Evolutionary conservation across 1,140 invertebrate species (phyloP).

Genomic region (Samia ricini): DNA sequence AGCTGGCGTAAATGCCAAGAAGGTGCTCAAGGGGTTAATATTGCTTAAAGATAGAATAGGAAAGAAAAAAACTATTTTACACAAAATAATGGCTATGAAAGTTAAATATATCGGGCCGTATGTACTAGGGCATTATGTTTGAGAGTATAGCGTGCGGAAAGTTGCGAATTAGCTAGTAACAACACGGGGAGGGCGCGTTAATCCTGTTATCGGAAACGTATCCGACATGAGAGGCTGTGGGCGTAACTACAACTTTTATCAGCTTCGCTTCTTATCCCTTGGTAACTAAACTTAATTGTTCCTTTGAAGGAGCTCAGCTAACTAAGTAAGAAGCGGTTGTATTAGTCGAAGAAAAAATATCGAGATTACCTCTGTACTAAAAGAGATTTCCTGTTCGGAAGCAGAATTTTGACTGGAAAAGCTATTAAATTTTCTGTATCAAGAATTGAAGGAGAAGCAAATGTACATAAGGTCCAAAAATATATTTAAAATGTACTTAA

Average conservation of each 20-base stretch:
- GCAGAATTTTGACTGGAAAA: too few species aligned
- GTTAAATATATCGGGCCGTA: slow-evolving; percentile 27
- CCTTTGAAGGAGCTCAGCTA: not conserved
- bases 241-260: slow-evolving; percentile 44
- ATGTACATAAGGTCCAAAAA: too few species aligned
- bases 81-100: slow-evolving; percentile 1
- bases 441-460: too few species aligned
- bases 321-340: not conserved
- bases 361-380: not conserved
- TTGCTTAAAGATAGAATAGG: too few species aligned
- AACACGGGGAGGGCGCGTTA: slow-evolving; percentile 54
- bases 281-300: slow-evolving; percentile 24
- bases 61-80: not conserved
- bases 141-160: slow-evolving; percentile 45
- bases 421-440: not conserved
- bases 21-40: too few species aligned
- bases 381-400: not conserved
- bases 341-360: not conserved
- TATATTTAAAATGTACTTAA: too few species aligned
- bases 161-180: slow-evolving; percentile 63
- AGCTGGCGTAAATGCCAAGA: too few species aligned
- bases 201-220: slow-evolving; percentile 68
- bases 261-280: slow-evolving; percentile 29
- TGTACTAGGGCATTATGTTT: slow-evolving; percentile 52
- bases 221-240: slow-evolving; percentile 33